A percentile compares a stretch with the other conserved stretches of the same genome.
Conservation (phyloP, 2,113 vertebrate species). For the Channa maculata region DNA sequence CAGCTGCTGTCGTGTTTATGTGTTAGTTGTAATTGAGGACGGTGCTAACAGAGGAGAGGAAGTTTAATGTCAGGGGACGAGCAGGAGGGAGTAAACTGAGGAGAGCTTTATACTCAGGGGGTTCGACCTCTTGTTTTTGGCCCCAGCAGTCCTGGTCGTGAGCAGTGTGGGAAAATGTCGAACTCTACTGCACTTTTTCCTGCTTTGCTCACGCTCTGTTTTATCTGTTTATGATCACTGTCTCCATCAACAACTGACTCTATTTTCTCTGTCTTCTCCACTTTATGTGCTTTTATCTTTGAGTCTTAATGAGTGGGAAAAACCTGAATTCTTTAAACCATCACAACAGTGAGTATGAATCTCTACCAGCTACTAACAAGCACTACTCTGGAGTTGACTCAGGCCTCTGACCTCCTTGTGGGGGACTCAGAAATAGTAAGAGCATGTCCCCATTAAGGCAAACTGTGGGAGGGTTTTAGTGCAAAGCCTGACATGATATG, state of each 20-base stretch:
- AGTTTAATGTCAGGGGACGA: constrained; percentile 58
- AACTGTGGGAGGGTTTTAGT: too few species aligned
- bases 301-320: background rate
- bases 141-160: constrained; percentile 2
- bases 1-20: constrained; percentile 52
- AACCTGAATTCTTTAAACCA: background rate
- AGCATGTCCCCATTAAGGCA: background rate
- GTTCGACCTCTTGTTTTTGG: constrained; percentile 53
- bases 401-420: constrained; percentile 32
- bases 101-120: constrained; percentile 40
- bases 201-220: constrained; percentile 8
- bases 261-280: background rate
- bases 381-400: background rate
- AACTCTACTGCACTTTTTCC: background rate
- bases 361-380: background rate
- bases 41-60: constrained; percentile 63
- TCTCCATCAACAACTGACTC: background rate
- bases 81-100: constrained; percentile 46
- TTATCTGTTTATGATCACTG: constrained; percentile 21
- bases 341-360: background rate
- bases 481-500: too few species aligned
- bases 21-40: constrained; percentile 37
- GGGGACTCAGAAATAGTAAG: constrained; percentile 8
- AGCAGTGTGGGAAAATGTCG: constrained; percentile 73
- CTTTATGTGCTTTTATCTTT: background rate